Conservation (phyloP, 2,888 invertebrate genomes). For the Dromius quadrimaculatus region DNA sequence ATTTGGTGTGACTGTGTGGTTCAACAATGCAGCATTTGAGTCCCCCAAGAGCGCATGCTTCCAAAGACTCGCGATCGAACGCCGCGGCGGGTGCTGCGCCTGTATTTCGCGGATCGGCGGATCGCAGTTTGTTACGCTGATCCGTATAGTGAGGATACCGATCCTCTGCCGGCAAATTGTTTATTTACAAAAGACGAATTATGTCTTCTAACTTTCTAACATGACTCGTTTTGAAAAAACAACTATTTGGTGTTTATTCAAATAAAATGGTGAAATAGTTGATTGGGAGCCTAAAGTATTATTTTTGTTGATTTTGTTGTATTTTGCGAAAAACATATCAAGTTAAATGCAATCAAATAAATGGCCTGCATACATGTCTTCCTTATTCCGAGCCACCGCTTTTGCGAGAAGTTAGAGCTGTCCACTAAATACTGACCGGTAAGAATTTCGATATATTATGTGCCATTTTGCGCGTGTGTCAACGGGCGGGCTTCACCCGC, state of each 20-base stretch:
- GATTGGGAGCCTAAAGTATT: background rate
- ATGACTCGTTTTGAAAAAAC: background rate
- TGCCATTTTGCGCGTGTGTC: too few species aligned
- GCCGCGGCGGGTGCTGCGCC: background rate
- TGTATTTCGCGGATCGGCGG: background rate
- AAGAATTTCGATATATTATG: too few species aligned
- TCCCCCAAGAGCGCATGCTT: background rate
- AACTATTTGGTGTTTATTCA: background rate
- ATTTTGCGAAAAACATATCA: constrained; percentile 17
- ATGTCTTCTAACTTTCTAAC: background rate
- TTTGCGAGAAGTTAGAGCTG: background rate
- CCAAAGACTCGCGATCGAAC: constrained; percentile 2
- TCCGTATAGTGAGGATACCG: background rate
- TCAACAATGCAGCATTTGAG: constrained; percentile 12
- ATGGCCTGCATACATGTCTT: constrained; percentile 44
- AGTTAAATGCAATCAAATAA: background rate
- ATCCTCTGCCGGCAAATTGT: background rate
- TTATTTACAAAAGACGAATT: constrained; percentile 4
- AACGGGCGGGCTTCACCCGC: too few species aligned
- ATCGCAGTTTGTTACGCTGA: background rate
- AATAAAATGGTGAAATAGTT: background rate
- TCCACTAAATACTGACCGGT: background rate
- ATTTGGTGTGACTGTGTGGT: too few species aligned
- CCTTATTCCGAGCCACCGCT: constrained; percentile 38
- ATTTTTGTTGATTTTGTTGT: background rate